Base-by-base conservation (phyloP, 2,113 vertebrate species). In the Percina caprodes region DNA sequence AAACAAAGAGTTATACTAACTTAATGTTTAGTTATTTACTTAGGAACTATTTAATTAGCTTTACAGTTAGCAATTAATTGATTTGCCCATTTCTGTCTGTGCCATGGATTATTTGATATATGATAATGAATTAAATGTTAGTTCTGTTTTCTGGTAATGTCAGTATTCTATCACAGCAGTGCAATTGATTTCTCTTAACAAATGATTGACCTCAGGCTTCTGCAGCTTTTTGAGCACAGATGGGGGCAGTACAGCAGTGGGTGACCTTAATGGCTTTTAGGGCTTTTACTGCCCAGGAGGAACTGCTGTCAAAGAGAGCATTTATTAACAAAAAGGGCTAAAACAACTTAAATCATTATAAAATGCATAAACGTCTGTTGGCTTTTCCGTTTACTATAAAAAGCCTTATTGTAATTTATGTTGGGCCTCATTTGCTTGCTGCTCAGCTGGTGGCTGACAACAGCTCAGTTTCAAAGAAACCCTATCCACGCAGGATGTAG, bases 101-200 rank as follows among this genome's bases (percentile, higher is more conserved):
- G 6, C 12, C 9, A 18, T 55, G 13, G 30, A 69, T 80, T 19
- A 54, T 67, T 46, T 48, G 1, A 69, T 66, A 33, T 80, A 56
- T 87, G 62, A 59, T 48, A 59, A 51, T 62, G 42, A 68, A 77
- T 84, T 56, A 30, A 35, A 67, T 60, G 33, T 71, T 46, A 52
- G 21, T 15, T 33, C 19, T 60, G 62, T 71, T 84, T 66, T 69
- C 72, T 66, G 16, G 16, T 46, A 26, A 68, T 69, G 18, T 35
- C 35, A 63, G 52, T 82, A 48, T 65, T 82, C 39, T 69, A 79
- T 87, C 82, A 82, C 60, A 77, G 76, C 33, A 65, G 55, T 69
- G n/a, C 39, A 78, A 94, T 92, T 91, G 89, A 93, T 93, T 88
- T 86, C 35, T 86, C 86, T 87, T 79, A 89, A 91, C 89, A 88